phyloP scores from a whole-genome alignment of 2,888 invertebrate species.

The Diogma glabrata region DNA sequence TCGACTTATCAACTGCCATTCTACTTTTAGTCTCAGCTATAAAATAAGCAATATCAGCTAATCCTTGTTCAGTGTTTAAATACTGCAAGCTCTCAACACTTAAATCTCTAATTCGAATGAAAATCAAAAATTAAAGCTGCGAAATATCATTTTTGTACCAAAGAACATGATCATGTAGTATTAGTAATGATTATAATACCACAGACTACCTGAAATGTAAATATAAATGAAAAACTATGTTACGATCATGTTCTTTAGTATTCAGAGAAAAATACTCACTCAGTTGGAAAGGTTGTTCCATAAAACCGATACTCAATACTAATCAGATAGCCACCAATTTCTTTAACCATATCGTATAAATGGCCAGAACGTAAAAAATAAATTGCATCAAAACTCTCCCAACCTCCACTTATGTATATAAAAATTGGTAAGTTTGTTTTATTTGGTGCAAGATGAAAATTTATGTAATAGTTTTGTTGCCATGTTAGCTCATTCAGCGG shows the following conservation, averaged over 20 bases:
- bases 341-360: constrained; percentile 12
- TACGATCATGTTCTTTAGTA: too few relatives aligned
- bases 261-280: too few relatives aligned
- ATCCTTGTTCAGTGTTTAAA: constrained; percentile 12
- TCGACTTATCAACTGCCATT: background rate
- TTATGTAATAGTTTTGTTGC: too few relatives aligned
- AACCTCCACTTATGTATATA: background rate
- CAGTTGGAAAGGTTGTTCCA: constrained; percentile 11
- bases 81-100: constrained; percentile 10
- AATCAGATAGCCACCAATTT: constrained; percentile 6
- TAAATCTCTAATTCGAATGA: too few relatives aligned
- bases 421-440: too few relatives aligned
- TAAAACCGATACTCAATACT: constrained; percentile 12
- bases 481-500: background rate
- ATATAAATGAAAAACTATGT: too few relatives aligned
- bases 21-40: background rate
- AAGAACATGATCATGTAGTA: too few relatives aligned
- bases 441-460: too few relatives aligned
- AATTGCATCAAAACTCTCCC: constrained; percentile 3
- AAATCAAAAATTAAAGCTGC: too few relatives aligned
- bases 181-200: too few relatives aligned
- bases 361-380: constrained; percentile 8
- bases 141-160: too few relatives aligned
- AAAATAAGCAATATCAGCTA: constrained; percentile 13
- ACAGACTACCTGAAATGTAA: too few relatives aligned